A percentile compares a stretch with the other conserved stretches of the same genome.
These are phyloP conservation scores for Malacoraja senta DNA, from an alignment of 2,797 vertebrate genomes.

Conservation along the genomic window DNA sequence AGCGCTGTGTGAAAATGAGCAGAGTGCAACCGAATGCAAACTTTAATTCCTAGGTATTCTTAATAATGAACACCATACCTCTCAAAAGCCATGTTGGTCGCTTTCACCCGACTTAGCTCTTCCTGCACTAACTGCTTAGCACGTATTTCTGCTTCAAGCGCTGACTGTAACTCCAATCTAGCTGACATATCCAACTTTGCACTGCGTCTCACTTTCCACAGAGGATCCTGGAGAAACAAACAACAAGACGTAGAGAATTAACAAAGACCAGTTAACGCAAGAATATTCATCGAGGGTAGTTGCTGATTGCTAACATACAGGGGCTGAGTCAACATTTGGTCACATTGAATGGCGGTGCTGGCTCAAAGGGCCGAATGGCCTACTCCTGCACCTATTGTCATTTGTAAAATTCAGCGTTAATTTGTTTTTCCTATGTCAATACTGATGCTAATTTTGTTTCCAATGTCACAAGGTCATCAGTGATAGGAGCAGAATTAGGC, in stretches of 20 bases:
- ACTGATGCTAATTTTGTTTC: background rate
- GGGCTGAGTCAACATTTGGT: too few relatives aligned
- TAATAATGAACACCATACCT: conserved; percentile 59
- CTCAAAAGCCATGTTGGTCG: conserved; percentile 75
- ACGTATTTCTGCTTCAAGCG: conserved; percentile 86
- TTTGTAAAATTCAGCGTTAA: background rate
- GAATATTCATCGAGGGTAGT: background rate
- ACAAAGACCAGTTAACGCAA: background rate
- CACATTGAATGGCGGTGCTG: too few relatives aligned
- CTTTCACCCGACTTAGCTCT: conserved; percentile 80
- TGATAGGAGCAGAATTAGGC: too few relatives aligned
- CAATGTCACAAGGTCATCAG: background rate
- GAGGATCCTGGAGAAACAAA: conserved; percentile 68
- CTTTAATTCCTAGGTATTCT: background rate
- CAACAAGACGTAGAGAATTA: conserved; percentile 14
- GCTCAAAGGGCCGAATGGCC: too few relatives aligned
- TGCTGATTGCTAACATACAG: background rate
- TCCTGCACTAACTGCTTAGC: conserved; percentile 91
- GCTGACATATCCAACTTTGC: conserved; percentile 97
- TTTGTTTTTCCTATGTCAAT: background rate
- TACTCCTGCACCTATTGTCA: too few relatives aligned
- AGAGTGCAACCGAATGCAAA: background rate
- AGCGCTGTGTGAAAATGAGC: background rate
- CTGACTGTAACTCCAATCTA: conserved; percentile 85
- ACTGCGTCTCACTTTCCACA: conserved; percentile 93